Conservation (phyloP, 1,140 invertebrate genomes). For the Galleria mellonella region DNA sequence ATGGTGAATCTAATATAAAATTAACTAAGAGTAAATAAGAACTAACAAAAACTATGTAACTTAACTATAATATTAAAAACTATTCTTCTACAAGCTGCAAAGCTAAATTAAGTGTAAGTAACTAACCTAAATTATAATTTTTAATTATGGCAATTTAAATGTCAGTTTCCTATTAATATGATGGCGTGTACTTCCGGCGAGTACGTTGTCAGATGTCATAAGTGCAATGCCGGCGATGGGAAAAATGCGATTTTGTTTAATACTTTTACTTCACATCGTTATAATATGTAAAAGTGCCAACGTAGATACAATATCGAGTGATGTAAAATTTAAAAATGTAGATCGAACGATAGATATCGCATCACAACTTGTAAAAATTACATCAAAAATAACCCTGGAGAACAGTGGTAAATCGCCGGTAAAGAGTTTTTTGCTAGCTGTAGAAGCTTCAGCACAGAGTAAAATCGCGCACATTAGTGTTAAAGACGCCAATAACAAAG, state of each 20-base stretch:
- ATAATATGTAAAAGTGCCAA: conserved; percentile 35
- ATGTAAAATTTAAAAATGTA: conserved; percentile 86
- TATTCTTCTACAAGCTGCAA: too few relatives aligned
- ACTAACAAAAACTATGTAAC: too few relatives aligned
- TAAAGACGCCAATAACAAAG: conserved; percentile 78
- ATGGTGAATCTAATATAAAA: too few relatives aligned
- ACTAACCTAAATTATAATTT: too few relatives aligned
- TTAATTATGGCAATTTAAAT: too few relatives aligned
- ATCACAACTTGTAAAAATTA: conserved; percentile 91
- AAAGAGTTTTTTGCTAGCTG: conserved; percentile 81
- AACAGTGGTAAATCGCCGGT: conserved; percentile 84
- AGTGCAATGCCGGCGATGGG: conserved; percentile 49
- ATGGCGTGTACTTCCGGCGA: conserved; percentile 62
- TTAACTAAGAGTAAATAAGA: too few relatives aligned
- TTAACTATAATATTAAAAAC: too few relatives aligned
- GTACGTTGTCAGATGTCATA: conserved; percentile 38
- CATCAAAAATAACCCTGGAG: conserved; percentile 86
- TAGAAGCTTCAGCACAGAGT: conserved; percentile 78
- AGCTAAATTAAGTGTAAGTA: too few relatives aligned
- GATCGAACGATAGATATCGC: conserved; percentile 91
- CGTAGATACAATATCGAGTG: conserved; percentile 56
- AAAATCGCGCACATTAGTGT: conserved; percentile 85
- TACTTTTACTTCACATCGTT: conserved; percentile 39
- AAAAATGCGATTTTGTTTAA: conserved; percentile 42
- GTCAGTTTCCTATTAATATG: conserved; percentile 21